phyloP scores from a whole-genome alignment of 2,797 vertebrate species.

The Galago senegalensis region DNA sequence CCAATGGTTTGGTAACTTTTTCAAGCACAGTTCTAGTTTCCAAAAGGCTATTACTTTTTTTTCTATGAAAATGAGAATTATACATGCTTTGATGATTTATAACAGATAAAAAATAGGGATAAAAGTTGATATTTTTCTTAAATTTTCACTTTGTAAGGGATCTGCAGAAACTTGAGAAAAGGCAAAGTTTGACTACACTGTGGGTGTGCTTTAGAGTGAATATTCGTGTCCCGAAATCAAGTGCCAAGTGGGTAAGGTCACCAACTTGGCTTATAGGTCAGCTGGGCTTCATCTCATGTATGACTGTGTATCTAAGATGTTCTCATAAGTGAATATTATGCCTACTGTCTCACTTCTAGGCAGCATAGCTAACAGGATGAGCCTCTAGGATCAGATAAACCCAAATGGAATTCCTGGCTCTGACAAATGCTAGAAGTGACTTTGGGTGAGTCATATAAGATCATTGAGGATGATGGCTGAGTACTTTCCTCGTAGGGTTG shows the following conservation, averaged over 20 bases:
- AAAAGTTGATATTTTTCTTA: conserved; percentile 37
- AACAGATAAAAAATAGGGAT: neutral
- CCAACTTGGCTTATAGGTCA: neutral
- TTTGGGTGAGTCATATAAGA: neutral
- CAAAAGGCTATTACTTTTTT: neutral
- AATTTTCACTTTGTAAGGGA: conserved; percentile 58
- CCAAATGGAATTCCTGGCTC: neutral
- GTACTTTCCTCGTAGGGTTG: neutral
- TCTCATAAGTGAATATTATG: neutral
- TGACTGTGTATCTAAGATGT: neutral
- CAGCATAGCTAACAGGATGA: neutral
- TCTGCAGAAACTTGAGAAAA: conserved; percentile 26
- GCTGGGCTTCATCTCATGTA: neutral
- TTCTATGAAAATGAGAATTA: neutral
- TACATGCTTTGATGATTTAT: neutral
- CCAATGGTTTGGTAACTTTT: neutral
- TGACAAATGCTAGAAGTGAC: neutral
- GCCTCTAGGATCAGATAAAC: neutral
- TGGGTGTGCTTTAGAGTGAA: neutral
- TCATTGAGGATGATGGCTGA: neutral
- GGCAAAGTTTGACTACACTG: neutral
- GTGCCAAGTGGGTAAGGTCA: neutral
- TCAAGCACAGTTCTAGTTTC: neutral
- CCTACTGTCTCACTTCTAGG: neutral
- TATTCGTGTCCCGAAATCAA: neutral